Conservation (phyloP, 1,140 invertebrate genomes). For the Lasioglossum albipes region DNA sequence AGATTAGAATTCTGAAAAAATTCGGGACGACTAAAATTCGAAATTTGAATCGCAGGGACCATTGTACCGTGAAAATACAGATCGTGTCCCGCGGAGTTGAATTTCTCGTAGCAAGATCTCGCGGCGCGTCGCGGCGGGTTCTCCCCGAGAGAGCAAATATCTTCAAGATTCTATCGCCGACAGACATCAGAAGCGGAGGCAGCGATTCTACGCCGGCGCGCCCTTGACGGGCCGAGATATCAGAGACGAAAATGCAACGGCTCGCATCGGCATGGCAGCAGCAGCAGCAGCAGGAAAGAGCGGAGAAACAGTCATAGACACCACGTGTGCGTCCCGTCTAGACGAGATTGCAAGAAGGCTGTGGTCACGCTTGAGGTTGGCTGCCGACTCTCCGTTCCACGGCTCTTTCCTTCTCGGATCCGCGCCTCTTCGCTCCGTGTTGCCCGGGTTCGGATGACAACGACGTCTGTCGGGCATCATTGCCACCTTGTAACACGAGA, state of each 20-base stretch:
- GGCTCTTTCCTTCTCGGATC: constrained; percentile 30
- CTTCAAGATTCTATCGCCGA: no score
- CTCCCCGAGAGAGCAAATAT: no score
- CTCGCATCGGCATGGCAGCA: not conserved
- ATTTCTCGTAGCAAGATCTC: no score
- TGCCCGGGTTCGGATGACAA: constrained; percentile 53
- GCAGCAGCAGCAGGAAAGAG: constrained; percentile 5
- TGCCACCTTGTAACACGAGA: constrained; percentile 47
- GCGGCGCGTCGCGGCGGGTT: no score
- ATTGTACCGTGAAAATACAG: no score
- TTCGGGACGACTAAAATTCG: no score
- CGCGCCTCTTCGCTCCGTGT: constrained; percentile 9
- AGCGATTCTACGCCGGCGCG: constrained; percentile 26
- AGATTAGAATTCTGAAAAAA: no score
- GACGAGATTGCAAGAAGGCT: constrained; percentile 66
- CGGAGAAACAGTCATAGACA: constrained; percentile 19
- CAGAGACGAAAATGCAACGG: constrained; percentile 9
- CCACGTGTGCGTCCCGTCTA: constrained; percentile 57
- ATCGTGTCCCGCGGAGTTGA: no score
- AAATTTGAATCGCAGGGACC: no score
- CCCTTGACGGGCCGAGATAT: constrained; percentile 50
- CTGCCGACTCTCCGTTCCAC: constrained; percentile 30
- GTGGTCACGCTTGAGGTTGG: constrained; percentile 47
- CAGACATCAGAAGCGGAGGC: not conserved
- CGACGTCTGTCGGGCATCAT: constrained; percentile 56